These are phyloP conservation scores for Mantis religiosa DNA, from an alignment of 2,888 invertebrate genomes.

Conservation along the genomic window DNA sequence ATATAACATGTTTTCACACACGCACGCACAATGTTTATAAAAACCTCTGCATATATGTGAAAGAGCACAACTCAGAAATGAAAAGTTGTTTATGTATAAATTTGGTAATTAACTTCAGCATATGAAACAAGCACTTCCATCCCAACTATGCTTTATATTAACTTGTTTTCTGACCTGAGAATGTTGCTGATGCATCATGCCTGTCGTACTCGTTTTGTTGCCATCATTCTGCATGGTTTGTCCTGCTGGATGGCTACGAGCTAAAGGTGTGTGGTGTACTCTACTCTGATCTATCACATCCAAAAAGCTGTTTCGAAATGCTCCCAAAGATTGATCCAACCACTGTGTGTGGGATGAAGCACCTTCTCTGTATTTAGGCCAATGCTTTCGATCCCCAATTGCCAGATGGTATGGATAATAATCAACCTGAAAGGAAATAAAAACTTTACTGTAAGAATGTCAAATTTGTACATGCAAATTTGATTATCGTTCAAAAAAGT, in stretches of 20 bases:
- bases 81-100: too few relatives aligned
- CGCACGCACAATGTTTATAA: too few relatives aligned
- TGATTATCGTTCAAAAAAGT: too few relatives aligned
- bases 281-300: conserved; percentile 67
- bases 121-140: too few relatives aligned
- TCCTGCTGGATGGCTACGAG: conserved; percentile 35
- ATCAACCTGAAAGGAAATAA: conserved; percentile 64
- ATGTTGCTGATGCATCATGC: not conserved
- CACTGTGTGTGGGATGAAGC: conserved; percentile 78
- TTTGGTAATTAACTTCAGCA: too few relatives aligned
- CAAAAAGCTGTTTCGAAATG: conserved; percentile 72
- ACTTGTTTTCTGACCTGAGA: not conserved
- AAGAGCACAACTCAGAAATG: too few relatives aligned
- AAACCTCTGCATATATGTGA: too few relatives aligned
- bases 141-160: too few relatives aligned
- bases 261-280: conserved; percentile 49
- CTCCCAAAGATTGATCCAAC: conserved; percentile 77
- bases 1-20: too few relatives aligned
- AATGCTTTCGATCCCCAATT: conserved; percentile 79
- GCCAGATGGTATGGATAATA: conserved; percentile 96
- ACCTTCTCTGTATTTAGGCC: conserved; percentile 80
- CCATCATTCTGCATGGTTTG: conserved; percentile 9
- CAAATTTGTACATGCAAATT: too few relatives aligned
- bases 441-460: too few relatives aligned
- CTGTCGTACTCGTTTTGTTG: not conserved